Evolutionary conservation across 2,888 invertebrate genomes (phyloP), one percentile per base, ranked within the genome.

Genomic region (Theretra japonica): DNA sequence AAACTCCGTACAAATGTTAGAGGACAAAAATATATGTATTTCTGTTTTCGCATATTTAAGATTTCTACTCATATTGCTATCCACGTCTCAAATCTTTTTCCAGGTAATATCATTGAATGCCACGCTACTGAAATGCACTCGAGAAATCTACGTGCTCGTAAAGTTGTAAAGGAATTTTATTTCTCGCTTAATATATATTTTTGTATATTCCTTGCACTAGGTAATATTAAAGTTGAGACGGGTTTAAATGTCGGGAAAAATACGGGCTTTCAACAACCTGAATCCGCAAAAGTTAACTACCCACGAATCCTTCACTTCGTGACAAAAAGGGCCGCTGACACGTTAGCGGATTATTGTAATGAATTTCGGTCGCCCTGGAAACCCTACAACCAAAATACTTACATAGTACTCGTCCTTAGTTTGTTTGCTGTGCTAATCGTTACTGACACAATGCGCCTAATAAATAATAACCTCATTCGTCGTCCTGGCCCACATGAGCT

Each of bases 401-500:
- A 62, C 41, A 21, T 62, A 0, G 41, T 41, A 33, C 8, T 21
- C n/a, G 62, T 62, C 33, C 7, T 33, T 33, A 62, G 62, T 59
- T 59, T 62, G 33, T 62, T 62, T 33, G 17, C 60, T 60, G 58
- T 25, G n/a, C 33, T 62, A 62, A 33, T 33, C 62, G 30, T 33
- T 62, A 62, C 62, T n/a, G 33, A 62, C 33, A 62, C 25, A 25
- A 58, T 58, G 58, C 17, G 17, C 23, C 17, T 23, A 58, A 58
- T 58, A 58, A 58, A 28, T 58, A 23, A 58, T 62, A n/a, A 62
- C 62, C 33, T 62, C 33, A 62, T 33, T 62, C 19, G 62, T 62
- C 33, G 33, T 62, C 62, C 33, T 33, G 33, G n/a, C 62, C 33
- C 62, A 33, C 33, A 62, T 33, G 33, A 62, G 11, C n/a, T n/a